These are phyloP conservation scores for Electrona antarctica DNA, from an alignment of 2,113 vertebrate genomes.

Conservation along the genomic window DNA sequence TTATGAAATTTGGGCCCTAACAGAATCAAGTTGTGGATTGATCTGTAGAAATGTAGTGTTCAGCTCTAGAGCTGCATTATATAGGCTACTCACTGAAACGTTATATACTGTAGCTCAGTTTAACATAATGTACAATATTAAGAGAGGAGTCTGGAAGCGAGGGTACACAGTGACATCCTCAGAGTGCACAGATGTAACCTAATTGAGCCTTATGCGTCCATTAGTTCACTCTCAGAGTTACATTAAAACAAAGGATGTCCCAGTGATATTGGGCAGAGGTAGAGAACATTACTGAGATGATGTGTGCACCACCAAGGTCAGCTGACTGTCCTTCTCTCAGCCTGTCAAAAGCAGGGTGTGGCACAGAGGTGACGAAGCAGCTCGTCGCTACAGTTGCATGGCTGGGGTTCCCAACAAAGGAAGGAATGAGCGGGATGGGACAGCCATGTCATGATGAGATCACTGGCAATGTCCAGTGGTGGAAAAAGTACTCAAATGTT, in stretches of 20 bases:
- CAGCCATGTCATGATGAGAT: background rate
- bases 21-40: conserved; percentile 26
- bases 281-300: conserved; percentile 38
- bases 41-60: conserved; percentile 10
- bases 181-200: no score
- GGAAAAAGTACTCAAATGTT: no score
- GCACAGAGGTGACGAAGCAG: conserved; percentile 73
- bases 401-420: conserved; percentile 64
- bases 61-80: no score
- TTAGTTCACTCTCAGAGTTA: no score
- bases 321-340: conserved; percentile 63
- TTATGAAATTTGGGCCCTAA: conserved; percentile 26
- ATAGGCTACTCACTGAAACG: conserved; percentile 4
- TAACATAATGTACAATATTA: conserved; percentile 13
- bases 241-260: background rate
- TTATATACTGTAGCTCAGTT: conserved; percentile 17
- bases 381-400: conserved; percentile 50
- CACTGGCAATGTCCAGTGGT: no score
- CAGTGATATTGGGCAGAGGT: background rate
- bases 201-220: no score
- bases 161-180: conserved; percentile 14
- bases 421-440: conserved; percentile 29
- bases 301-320: conserved; percentile 73
- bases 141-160: conserved; percentile 32
- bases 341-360: conserved; percentile 66